These are phyloP conservation scores for Radopholus similis DNA, from an alignment of 1,140 invertebrate species.

Conservation along the genomic window DNA sequence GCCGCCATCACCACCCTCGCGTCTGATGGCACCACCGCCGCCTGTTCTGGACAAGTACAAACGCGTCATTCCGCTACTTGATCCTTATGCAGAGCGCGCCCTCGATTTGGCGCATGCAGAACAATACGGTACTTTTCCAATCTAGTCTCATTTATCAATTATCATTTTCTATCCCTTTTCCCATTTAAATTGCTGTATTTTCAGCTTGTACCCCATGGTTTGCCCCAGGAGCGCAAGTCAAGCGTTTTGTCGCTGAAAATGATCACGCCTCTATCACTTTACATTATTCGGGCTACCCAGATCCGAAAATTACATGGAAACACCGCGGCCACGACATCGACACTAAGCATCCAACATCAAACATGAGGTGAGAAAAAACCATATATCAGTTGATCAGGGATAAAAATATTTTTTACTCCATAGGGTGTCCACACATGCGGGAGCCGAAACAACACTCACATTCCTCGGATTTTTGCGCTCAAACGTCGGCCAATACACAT, in stretches of 20 bases:
- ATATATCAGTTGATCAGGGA: neutral
- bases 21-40: conserved; percentile 55
- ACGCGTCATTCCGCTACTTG: conserved; percentile 56
- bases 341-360: conserved; percentile 47
- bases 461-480: conserved; percentile 49
- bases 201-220: conserved; percentile 58
- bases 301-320: conserved; percentile 59
- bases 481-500: conserved; percentile 58
- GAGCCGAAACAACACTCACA: conserved; percentile 55
- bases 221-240: conserved; percentile 54
- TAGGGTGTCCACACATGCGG: conserved; percentile 50
- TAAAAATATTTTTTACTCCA: neutral
- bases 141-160: neutral
- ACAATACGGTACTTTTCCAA: conserved; percentile 45
- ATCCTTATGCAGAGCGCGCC: conserved; percentile 57
- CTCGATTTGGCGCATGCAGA: conserved; percentile 51
- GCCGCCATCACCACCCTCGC: conserved; percentile 57
- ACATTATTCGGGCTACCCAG: conserved; percentile 54
- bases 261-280: conserved; percentile 52
- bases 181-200: too few species aligned
- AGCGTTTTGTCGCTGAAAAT: conserved; percentile 58
- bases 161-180: too few species aligned
- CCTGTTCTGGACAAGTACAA: conserved; percentile 57
- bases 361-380: conserved; percentile 23
- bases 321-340: conserved; percentile 59